Conservation (phyloP, 2,797 vertebrate genomes). For the Acrocephalus scirpaceus region DNA sequence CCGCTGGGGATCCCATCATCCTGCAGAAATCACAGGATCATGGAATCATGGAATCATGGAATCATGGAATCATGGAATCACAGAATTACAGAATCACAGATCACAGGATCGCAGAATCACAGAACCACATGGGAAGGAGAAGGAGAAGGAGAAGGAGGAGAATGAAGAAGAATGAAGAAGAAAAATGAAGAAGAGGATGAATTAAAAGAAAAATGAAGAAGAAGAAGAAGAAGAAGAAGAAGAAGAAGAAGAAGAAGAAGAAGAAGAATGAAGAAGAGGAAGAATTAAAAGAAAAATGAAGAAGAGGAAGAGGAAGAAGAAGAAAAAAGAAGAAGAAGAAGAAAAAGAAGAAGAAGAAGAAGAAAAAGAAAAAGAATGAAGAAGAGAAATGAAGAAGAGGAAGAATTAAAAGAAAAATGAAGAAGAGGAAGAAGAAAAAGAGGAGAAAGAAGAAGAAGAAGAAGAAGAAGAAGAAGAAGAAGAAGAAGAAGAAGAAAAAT, state of each 20-base stretch:
- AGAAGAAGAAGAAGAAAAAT: not conserved
- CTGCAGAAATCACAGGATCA: too few relatives aligned
- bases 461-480: fast-evolving
- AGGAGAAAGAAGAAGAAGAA: not conserved
- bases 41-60: too few relatives aligned
- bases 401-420: too few relatives aligned
- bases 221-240: not conserved
- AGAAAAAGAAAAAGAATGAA: not conserved
- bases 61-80: too few relatives aligned
- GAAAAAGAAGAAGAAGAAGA: fast-evolving
- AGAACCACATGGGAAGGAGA: not conserved
- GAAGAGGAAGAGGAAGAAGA: fast-evolving
- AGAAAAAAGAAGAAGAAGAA: not conserved
- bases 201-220: fast-evolving
- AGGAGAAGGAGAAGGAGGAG: not conserved
- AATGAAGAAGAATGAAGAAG: not conserved
- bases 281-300: not conserved
- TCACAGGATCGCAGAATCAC: too few relatives aligned
- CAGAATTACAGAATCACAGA: too few relatives aligned
- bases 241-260: not conserved
- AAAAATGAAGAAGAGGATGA: too few relatives aligned
- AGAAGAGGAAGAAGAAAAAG: too few relatives aligned
- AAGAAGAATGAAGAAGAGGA: not conserved
- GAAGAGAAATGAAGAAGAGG: too few relatives aligned
- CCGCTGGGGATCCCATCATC: fast-evolving